Evolutionary conservation across 2,797 vertebrate genomes (phyloP).

Genomic region (Centropyge bicolor): DNA sequence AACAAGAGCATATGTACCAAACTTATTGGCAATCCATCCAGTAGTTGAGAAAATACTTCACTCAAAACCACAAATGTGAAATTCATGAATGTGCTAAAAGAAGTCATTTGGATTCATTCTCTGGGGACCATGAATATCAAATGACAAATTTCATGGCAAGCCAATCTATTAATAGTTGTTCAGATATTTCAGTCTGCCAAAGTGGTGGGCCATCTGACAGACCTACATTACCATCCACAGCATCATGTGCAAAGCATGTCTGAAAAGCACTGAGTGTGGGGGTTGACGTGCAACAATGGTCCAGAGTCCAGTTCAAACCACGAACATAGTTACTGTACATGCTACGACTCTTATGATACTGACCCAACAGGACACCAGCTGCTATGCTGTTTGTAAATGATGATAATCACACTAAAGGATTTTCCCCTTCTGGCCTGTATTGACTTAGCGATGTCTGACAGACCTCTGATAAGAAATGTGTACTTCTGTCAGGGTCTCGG

Average conservation of each 20-base stretch:
- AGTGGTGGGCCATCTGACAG: neutral
- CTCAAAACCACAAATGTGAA: neutral
- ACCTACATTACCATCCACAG: neutral
- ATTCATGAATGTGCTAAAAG: neutral
- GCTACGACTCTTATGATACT: neutral
- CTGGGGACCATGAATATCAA: neutral
- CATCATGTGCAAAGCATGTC: neutral
- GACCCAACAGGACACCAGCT: conserved; percentile 15
- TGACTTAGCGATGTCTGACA: conserved; percentile 14
- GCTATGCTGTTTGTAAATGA: conserved; percentile 11
- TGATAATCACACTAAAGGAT: conserved; percentile 11
- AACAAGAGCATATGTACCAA: neutral
- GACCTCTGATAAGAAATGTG: conserved; percentile 24
- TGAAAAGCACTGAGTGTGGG: neutral
- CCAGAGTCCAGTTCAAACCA: conserved; percentile 1
- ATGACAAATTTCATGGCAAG: neutral
- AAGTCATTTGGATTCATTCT: neutral
- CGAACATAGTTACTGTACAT: neutral
- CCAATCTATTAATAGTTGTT: neutral
- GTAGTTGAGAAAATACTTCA: neutral
- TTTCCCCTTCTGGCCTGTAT: conserved; percentile 8
- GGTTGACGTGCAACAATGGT: conserved; percentile 1
- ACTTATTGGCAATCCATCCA: neutral
- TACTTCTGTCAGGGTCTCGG: neutral
- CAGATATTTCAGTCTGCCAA: conserved; percentile 12